Percentiles rank a stretch among this genome's conserved stretches.
These are phyloP conservation scores for Lates japonicus DNA, from an alignment of 2,797 vertebrate genomes.

Conservation along the genomic window DNA sequence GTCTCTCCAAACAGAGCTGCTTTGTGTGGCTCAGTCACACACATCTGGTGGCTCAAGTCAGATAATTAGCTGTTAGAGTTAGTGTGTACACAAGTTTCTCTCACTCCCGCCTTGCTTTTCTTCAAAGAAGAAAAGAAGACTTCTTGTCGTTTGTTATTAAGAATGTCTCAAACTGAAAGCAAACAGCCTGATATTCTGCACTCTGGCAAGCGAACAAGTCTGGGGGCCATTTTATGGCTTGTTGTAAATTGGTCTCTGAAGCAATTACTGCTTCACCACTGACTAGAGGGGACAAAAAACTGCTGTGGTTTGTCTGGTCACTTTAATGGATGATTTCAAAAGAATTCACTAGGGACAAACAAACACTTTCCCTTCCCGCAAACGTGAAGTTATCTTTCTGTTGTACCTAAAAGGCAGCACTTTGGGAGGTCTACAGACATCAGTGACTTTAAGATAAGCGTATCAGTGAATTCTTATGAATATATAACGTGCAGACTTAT, in stretches of 20 bases:
- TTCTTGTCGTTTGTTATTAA: conserved; percentile 74
- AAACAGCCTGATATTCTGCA: conserved; percentile 80
- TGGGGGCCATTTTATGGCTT: conserved; percentile 79
- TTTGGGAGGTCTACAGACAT: conserved; percentile 11
- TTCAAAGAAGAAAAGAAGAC: conserved; percentile 81
- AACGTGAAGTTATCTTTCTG: conserved; percentile 21
- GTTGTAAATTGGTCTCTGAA: conserved; percentile 82
- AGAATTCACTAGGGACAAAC: conserved; percentile 64
- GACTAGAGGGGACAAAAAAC: conserved; percentile 60
- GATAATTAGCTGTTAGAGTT: conserved; percentile 81
- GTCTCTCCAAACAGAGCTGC: conserved; percentile 76
- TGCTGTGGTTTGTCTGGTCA: conserved; percentile 63
- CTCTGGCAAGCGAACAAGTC: conserved; percentile 63
- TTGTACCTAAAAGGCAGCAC: not conserved
- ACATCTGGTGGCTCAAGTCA: conserved; percentile 78
- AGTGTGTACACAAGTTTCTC: conserved; percentile 83
- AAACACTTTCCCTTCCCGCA: conserved; percentile 47
- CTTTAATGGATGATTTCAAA: conserved; percentile 68
- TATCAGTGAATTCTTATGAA: conserved; percentile 6
- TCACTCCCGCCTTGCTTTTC: conserved; percentile 78
- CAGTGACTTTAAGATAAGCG: not conserved
- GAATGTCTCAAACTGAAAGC: conserved; percentile 78
- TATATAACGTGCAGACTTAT: not conserved
- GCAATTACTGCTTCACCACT: conserved; percentile 73
- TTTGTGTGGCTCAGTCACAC: conserved; percentile 76